Percentiles rank a stretch among this genome's conserved stretches.
Evolutionary conservation across 2,797 vertebrate species (phyloP).

Genomic region (Selene dorsalis): DNA sequence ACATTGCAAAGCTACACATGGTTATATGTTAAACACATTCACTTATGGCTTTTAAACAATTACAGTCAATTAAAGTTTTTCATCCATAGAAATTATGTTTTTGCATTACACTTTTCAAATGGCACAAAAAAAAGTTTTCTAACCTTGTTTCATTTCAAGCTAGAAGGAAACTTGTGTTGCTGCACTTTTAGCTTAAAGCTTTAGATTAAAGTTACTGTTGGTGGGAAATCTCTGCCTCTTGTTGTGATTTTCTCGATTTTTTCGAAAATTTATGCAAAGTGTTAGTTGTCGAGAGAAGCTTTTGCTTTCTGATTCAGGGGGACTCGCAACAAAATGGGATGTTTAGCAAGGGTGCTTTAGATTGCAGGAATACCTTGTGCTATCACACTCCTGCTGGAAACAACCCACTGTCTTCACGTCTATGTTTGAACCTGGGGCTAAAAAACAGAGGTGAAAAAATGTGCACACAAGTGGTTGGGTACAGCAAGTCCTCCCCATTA

Average conservation of each 20-base stretch:
- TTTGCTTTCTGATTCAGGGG: not conserved
- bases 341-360: not conserved
- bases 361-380: constrained; percentile 4
- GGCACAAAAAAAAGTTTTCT: not conserved
- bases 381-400: constrained; percentile 4
- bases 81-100: not conserved
- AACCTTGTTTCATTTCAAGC: not conserved
- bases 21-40: not conserved
- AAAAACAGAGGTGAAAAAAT: not conserved
- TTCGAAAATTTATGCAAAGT: not conserved
- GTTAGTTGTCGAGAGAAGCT: not conserved
- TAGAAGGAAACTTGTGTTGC: not conserved
- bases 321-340: not conserved
- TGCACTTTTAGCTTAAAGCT: too few relatives aligned
- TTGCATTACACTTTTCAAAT: not conserved
- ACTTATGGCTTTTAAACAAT: not conserved
- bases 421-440: not conserved
- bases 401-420: constrained; percentile 5
- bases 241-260: constrained; percentile 2
- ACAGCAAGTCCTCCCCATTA: not conserved
- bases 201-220: not conserved
- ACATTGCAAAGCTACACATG: not conserved
- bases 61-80: not conserved
- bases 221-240: not conserved
- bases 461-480: not conserved